Evolutionary conservation across 2,888 invertebrate genomes (phyloP).

Genomic region (Heliconius charithonia): DNA sequence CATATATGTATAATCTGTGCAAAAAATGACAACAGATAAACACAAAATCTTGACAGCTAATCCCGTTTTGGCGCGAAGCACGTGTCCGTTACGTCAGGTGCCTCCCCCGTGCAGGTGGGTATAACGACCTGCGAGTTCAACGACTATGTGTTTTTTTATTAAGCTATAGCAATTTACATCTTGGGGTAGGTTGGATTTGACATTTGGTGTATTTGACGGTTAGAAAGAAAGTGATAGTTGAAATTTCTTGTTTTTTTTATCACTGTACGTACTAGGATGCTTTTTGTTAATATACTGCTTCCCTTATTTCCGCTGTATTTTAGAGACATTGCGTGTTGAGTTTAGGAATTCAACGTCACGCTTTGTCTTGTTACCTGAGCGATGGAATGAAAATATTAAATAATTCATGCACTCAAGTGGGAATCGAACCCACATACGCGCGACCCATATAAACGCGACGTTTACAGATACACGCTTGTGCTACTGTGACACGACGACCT

Average conservation of each 20-base stretch:
- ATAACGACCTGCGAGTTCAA: conserved; percentile 47
- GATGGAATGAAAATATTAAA: no score
- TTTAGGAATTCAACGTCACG: no score
- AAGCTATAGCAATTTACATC: conserved; percentile 28
- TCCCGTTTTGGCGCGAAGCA: conserved; percentile 62
- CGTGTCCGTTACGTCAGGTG: conserved; percentile 79
- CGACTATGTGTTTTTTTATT: conserved; percentile 39
- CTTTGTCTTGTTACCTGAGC: no score
- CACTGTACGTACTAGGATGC: not conserved
- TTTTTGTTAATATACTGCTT: no score
- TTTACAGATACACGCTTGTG: no score
- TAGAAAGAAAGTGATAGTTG: conserved; percentile 19
- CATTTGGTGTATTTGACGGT: conserved; percentile 37
- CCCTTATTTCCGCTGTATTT: no score
- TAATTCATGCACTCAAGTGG: no score
- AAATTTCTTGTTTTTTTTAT: not conserved
- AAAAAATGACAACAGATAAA: conserved; percentile 35
- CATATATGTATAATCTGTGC: conserved; percentile 26
- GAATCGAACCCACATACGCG: no score
- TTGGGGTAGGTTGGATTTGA: conserved; percentile 42
- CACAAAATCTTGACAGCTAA: conserved; percentile 30
- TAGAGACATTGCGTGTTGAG: no score
- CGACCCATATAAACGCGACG: no score
- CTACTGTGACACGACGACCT: no score
- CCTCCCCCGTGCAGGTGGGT: conserved; percentile 49